phyloP scores from a whole-genome alignment of 2,888 invertebrate species.

The Caenorhabditis becei region DNA sequence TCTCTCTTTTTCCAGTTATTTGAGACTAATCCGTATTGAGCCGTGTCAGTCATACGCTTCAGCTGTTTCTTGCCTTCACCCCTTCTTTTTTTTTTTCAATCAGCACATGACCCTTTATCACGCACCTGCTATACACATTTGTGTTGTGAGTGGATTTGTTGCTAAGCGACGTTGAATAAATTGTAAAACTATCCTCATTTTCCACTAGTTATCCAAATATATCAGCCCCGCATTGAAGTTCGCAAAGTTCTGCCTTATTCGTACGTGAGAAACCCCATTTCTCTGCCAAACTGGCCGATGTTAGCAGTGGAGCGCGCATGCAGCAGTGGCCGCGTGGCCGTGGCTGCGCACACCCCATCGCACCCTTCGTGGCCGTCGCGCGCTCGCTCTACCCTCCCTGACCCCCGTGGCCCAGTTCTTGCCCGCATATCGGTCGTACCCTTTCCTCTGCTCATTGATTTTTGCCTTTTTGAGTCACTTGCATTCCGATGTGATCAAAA shows the following conservation, averaged over 20 bases:
- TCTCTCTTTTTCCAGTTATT: too few relatives aligned
- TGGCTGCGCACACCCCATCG: neutral
- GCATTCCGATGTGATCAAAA: too few relatives aligned
- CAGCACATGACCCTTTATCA: neutral
- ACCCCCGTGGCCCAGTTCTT: neutral
- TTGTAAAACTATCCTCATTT: conserved; percentile 5
- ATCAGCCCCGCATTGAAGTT: neutral
- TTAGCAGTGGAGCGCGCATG: conserved; percentile 20
- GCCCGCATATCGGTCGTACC: neutral
- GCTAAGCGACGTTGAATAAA: conserved; percentile 39
- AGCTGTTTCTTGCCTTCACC: too few relatives aligned
- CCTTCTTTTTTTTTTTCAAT: neutral
- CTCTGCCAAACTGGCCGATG: neutral
- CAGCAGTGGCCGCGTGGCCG: neutral
- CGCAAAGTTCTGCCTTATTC: neutral
- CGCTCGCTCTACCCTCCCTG: neutral
- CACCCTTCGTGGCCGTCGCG: neutral
- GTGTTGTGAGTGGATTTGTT: conserved; percentile 43
- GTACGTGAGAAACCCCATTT: conserved; percentile 26
- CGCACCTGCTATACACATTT: conserved; percentile 57
- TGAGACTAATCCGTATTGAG: too few relatives aligned
- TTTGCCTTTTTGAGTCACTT: neutral
- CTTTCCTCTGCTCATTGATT: neutral
- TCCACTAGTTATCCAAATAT: neutral
- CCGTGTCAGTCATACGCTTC: too few relatives aligned